Base-by-base conservation (phyloP, 2,888 invertebrate genomes). In the Cecidostiba fungosa region DNA sequence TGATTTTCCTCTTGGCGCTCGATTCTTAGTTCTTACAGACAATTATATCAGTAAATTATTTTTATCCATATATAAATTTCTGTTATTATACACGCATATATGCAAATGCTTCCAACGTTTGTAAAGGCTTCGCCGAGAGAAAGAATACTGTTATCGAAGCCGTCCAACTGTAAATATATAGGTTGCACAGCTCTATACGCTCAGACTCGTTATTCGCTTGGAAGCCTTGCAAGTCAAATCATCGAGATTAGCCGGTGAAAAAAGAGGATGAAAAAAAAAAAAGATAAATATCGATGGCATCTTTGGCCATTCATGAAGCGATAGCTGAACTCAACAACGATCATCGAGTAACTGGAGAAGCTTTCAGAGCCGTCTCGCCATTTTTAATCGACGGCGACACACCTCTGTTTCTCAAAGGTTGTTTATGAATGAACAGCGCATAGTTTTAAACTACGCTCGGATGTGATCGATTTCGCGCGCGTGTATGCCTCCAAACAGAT, bases 331-430 rank as follows among this genome's bases (percentile, higher is more conserved):
- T 66, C 0, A n/a, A 62, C 16, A 5, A 10, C 19, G 54, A n/a
- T n/a, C n/a, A n/a, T 59, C 19, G 12, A 79, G 62, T 62, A 72
- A 72, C 70, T 23, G 26, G 66, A 66, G 66, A 73, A 73, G 47
- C 73, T 43, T 73, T 39, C 19, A 43, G 50, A 79, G 54, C 23
- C 16, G 19, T 23, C 70, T 72, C 39, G 32, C 70, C 70, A 72
- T 50, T 50, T 79, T 79, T 72, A 78, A 47, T 78, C 66, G 47
- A 50, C 70, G n/a, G 1, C 23, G 79, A 54, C 79, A 47, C 79
- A 26, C 79, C 79, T 72, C 47, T 54, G 26, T 79, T 79, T 79
- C 19, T 70, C 79, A 54, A 79, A 29, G 79, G 70, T 54, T 16
- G n/a, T 72, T 79, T 54, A 72, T 72, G 32, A 50, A 79, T 72